Evolutionary conservation across 2,113 vertebrate species (phyloP), one percentile per base, ranked within the genome.

Genomic region (Peucedramus taeniatus): DNA sequence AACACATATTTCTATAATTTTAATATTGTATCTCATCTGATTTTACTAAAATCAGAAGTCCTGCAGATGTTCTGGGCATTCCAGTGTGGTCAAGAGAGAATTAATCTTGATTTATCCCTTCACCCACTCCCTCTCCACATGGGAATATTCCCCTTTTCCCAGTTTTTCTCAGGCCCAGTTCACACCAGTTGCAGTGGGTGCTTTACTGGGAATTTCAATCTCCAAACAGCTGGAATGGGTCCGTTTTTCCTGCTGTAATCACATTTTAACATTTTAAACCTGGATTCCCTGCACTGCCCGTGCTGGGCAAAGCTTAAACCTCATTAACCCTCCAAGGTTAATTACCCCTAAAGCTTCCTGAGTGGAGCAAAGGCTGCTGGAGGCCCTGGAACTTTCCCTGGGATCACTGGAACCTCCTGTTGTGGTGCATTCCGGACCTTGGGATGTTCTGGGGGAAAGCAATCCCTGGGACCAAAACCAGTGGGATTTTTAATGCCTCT

Each of bases 1-100:
- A 19, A 10, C 14, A 3, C 5, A 1, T 4, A 11, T 17, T 19
- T 8, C 1, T 23, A 4, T 14, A 1, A 16, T 7, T 57, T 40
- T 16, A 51, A 6, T 23, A 2, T 23, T 10, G 1, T 10, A 17
- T 69, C 47, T 47, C 4, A 49, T 15, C 7, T 5, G 21, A 15
- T 18, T 6, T 5, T 3, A 8, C 20, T 14, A 1, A 4, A 24
- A 17, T 13, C 26, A 3, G 56, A 37, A 54, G 24, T 56, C 21
- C 76, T 60, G 77, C 42, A 33, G 42, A 10, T 39, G 18, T 11
- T n/a, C 50, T 56, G 77, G 13, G 77, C 50, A 24, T 45, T 37
- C 31, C 51, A 37, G 11, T 2, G 10, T 6, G 39, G 6, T 27
- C 44, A 11, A 9, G 65, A 37, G 28, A 27, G 10, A 42, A 10